Evolutionary conservation across 2,797 vertebrate genomes (phyloP), one percentile per base, ranked within the genome.

Genomic region (Microctenopoma stevenorrisi): DNA sequence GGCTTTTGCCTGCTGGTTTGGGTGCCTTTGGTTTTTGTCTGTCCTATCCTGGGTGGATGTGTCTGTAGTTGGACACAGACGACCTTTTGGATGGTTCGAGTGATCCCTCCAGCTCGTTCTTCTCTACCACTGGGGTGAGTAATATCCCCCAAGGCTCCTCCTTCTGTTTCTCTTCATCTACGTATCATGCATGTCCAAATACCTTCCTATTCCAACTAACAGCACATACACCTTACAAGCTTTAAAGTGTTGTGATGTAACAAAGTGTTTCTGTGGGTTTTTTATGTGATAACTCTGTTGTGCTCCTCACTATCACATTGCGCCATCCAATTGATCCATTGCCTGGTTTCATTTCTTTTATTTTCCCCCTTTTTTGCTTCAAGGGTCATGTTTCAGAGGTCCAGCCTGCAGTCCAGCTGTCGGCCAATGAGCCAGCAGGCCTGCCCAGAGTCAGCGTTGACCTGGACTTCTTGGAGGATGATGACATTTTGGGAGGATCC

Each of bases 51-150:
- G 87, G 93, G 76, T 88, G 86, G 88, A 64, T 90, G 89, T 95
- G 90, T 88, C 94, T 96, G 68, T 96, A 98, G 97, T 95, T 98
- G 90, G 96, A 97, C 93, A 96, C 96, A 82, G 97, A 99, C 82
- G 97, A 99, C 94, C 96, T 99, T 94, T 95, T 99, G 95, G 97
- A 98, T 94, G 95, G 94, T 90, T 94, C 97, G 54, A 95, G 95
- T 90, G 97, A 98, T 90, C 95, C 96, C 89, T 95, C 96, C 92
- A 96, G 93, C 89, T 96, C 97, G 91, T 98, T 98, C 94, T 97
- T 97, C 93, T 96, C 96, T 84, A 91, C 95, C 83, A 89, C 95
- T 84, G 96, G 96, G 96, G 97, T 98, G 95, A 90, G 95, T 95
- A 94, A 91, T 72, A 84, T 84, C 89, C 90, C 91, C 91, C 88